Base-by-base conservation (phyloP, 2,888 invertebrate genomes). In the Hecatera dysodea region DNA sequence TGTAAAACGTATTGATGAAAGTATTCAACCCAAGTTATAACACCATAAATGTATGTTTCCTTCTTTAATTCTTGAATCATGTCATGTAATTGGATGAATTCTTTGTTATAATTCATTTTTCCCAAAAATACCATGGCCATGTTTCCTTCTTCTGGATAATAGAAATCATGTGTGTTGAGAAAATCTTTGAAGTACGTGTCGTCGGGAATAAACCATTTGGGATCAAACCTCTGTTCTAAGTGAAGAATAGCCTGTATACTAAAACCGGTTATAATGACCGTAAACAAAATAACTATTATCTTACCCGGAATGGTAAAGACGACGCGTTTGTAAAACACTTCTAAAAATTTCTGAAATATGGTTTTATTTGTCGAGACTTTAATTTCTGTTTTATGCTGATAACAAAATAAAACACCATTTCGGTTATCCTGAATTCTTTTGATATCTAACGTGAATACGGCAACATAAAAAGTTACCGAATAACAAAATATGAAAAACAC, bases 391-490 rank as follows among this genome's bases (percentile, higher is more conserved):
- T 96, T 95, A 86, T 98, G 97, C 80, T 94, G 93, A 76, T 97
- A 97, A 87, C 98, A 98, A 67, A 97, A 97, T 1, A 97, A 36
- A 56, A 97, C 86, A 4, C 97, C 97, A 88, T 98, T 98, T 84
- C 97, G 94, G 75, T 97, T 97, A 2, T 90, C 90, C 80, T 96
- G 96, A 24, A 97, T 95, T 87, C 98, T 95, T 86, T 90, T 94
- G 70, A 98, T 96, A 86, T 98, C 98, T 78, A 98, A 90, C 0
- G 97, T 97, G 85, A 98, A 97, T 78, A 97, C 97, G 2, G 98
- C 98, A 19, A 98, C 97, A 92, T 98, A 98, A 91, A 98, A 98
- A n/a, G 98, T 98, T 9, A 98, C 96, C 83, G 98, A 97, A 87
- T 97, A 97, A 67, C 97, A 92, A 90, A 97, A 98, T 29, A 98